phyloP scores from a whole-genome alignment of 2,888 invertebrate species.

The Noctua comes region DNA sequence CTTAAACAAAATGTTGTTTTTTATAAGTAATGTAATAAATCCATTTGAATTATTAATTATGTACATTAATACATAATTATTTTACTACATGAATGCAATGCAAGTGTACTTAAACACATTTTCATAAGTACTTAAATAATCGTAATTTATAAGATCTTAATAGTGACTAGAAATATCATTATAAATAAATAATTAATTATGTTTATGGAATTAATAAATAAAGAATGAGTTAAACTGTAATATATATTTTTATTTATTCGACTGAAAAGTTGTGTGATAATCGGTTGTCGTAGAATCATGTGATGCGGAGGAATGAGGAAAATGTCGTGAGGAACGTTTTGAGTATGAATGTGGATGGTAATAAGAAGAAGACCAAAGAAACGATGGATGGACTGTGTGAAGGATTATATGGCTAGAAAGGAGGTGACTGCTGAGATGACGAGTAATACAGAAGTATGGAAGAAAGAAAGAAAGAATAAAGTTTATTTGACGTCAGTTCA shows the following conservation, averaged over 20 bases:
- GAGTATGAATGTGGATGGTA: not conserved
- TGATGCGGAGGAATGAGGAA: not conserved
- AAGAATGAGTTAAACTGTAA: constrained; percentile 77
- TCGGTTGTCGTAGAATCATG: not conserved
- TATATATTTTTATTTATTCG: not conserved
- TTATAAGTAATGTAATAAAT: constrained; percentile 50
- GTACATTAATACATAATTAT: constrained; percentile 47
- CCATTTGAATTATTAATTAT: constrained; percentile 46
- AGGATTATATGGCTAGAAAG: not conserved
- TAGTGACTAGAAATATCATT: constrained; percentile 81
- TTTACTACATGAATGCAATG: constrained; percentile 66
- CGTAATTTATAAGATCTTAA: constrained; percentile 82
- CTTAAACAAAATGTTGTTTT: not conserved
- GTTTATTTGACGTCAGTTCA: no score
- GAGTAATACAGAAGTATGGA: not conserved
- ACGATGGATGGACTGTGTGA: not conserved
- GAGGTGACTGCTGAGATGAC: not conserved
- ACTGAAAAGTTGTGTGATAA: not conserved
- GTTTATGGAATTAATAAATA: constrained; percentile 87
- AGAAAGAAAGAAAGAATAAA: no score
- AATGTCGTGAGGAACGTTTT: not conserved
- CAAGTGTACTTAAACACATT: constrained; percentile 77
- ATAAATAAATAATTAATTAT: constrained; percentile 78
- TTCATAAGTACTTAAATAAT: constrained; percentile 79
- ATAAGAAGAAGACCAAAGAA: not conserved